phyloP scores from a whole-genome alignment of 2,888 invertebrate genomes.

The Geotrupes spiniger region DNA sequence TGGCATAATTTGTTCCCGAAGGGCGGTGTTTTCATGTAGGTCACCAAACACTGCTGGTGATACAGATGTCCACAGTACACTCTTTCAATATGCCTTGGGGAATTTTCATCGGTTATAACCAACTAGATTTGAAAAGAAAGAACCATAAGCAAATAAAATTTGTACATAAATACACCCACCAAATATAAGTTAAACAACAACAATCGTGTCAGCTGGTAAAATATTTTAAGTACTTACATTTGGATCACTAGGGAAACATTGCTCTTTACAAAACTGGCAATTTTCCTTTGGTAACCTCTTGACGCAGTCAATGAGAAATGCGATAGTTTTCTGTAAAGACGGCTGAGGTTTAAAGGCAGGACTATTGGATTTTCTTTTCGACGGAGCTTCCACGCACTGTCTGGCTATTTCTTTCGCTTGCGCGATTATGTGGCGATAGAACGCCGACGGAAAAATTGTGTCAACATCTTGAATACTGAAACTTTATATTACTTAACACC shows the following conservation, averaged over 20 bases:
- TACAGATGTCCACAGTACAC: slow-evolving; percentile 72
- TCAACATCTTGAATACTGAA: slow-evolving; percentile 58
- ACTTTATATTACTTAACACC: slow-evolving; percentile 8
- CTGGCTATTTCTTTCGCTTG: slow-evolving; percentile 68
- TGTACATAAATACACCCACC: neutral
- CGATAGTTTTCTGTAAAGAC: slow-evolving; percentile 59
- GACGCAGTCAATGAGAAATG: slow-evolving; percentile 62
- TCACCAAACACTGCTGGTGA: slow-evolving; percentile 66
- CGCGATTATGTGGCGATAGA: slow-evolving; percentile 60
- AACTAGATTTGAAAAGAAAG: slow-evolving; percentile 43
- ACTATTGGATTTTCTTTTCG: slow-evolving; percentile 55
- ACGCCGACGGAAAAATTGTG: slow-evolving; percentile 64
- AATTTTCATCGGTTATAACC: slow-evolving; percentile 56
- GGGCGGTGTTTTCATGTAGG: slow-evolving; percentile 69
- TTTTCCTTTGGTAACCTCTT: slow-evolving; percentile 60
- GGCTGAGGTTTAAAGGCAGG: slow-evolving; percentile 61
- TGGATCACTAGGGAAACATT: slow-evolving; percentile 60
- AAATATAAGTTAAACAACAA: slow-evolving; percentile 1
- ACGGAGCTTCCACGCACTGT: slow-evolving; percentile 66
- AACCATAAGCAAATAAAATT: no score
- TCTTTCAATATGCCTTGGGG: slow-evolving; percentile 62
- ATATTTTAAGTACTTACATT: slow-evolving; percentile 43
- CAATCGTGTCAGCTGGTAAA: no score
- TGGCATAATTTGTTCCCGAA: slow-evolving; percentile 71
- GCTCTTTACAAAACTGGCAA: slow-evolving; percentile 62